These are phyloP conservation scores for Ecdyonurus torrentis DNA, from an alignment of 2,888 invertebrate genomes.

Conservation along the genomic window DNA sequence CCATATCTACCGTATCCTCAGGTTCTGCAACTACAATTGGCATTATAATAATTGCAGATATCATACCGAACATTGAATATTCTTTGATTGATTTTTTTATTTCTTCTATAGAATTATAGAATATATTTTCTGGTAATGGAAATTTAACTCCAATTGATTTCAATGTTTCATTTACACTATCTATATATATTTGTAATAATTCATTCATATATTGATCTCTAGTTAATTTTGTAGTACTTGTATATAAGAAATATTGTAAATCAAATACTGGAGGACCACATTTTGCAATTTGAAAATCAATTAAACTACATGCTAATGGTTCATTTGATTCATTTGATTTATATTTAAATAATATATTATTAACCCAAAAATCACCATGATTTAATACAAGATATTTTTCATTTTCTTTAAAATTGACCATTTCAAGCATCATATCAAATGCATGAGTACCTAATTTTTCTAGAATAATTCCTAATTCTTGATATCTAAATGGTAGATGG, in stretches of 20 bases:
- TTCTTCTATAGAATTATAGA: not conserved
- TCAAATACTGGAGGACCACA: not conserved
- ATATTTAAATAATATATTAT: not conserved
- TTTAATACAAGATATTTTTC: not conserved
- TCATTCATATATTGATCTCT: not conserved
- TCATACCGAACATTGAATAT: not conserved
- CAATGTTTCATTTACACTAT: not conserved
- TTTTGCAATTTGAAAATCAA: not conserved
- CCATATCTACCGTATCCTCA: not conserved
- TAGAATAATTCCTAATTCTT: not conserved
- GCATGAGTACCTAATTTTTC: not conserved
- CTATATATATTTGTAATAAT: not conserved
- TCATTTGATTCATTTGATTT: not conserved
- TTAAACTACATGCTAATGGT: not conserved
- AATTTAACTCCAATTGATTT: not conserved
- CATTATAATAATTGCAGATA: not conserved
- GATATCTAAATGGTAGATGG: not conserved
- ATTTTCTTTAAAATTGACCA: not conserved
- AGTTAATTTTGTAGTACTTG: not conserved
- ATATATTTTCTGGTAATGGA: not conserved
- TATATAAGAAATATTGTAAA: not conserved
- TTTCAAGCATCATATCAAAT: not conserved
- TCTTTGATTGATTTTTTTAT: not conserved
- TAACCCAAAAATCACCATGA: not conserved
- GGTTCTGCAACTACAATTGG: not conserved